Conservation (phyloP, 2,113 vertebrate species). For the Clarias gariepinus region DNA sequence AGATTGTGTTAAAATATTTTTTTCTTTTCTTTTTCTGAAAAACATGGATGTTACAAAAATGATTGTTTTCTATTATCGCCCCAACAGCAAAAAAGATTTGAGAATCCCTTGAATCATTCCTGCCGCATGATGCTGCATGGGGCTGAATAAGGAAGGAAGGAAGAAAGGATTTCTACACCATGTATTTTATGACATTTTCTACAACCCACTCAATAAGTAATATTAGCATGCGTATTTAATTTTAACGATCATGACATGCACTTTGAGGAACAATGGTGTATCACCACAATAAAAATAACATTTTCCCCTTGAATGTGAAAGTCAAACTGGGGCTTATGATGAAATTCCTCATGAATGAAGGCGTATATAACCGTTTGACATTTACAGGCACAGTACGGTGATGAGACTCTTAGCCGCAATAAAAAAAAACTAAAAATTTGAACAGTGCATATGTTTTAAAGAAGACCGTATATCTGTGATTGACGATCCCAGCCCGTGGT, state of each 20-base stretch:
- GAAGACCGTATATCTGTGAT: no score
- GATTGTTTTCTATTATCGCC: background rate
- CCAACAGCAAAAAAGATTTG: background rate
- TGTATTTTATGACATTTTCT: background rate
- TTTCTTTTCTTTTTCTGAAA: background rate
- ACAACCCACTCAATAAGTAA: background rate
- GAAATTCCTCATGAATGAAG: no score
- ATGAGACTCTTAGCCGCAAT: no score
- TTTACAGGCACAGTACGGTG: no score
- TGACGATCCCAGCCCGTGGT: no score
- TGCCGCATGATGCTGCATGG: background rate
- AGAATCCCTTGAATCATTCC: background rate
- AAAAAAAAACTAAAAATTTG: no score
- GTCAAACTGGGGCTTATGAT: no score
- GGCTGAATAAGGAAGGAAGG: background rate
- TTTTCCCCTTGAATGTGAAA: background rate
- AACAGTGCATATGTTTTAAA: no score
- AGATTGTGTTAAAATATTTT: background rate
- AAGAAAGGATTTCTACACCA: background rate
- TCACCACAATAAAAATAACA: slow-evolving; percentile 16
- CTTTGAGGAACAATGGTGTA: background rate
- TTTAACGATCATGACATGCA: background rate
- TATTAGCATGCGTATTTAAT: background rate
- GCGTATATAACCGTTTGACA: no score
- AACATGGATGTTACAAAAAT: background rate